Evolutionary conservation across 2,888 invertebrate species (phyloP), one percentile per base, ranked within the genome.

Genomic region (Amitus sp.): DNA sequence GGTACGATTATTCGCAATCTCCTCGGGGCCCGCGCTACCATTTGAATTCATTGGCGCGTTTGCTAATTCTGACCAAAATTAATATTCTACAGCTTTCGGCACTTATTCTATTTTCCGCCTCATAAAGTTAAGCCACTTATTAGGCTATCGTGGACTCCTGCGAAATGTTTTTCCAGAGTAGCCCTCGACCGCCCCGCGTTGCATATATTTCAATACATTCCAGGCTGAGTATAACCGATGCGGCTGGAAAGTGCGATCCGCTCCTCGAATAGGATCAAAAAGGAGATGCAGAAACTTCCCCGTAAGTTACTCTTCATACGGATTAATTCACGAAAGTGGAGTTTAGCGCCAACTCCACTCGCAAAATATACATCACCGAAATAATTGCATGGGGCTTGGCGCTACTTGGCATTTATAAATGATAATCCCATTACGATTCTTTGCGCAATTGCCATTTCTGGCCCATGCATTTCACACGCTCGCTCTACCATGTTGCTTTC

Each of bases 161-260:
- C 62, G 65, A 70, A 70, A 71, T 70, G 68, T 69, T 69, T 69
- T 60, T 61, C 56, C 58, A 62, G 62, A 67, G 65, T 64, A 60
- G 60, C 65, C 62, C 55, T 67, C 59, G 53, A 59, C 53, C 55
- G 57, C n/a, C n/a, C n/a, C n/a, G n/a, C 52, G 51, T 49, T 65
- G 71, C 71, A 72, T 69, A 71, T 68, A 69, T 71, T 73, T 69
- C 65, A 66, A 73, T 72, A 71, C 64, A 59, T 64, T 62, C 55
- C 49, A 34, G 34, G 48, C 39, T 46, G 6, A 18, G 17, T 45
- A 47, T 17, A 46, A 46, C n/a, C n/a, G n/a, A n/a, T 47, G 54
- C 58, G 34, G 48, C 47, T 30, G 52, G 49, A 65, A 49, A 58
- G 42, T 23, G 46, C 45, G n/a, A n/a, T n/a, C n/a, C 47, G 55